Base-by-base conservation (phyloP, 2,888 invertebrate species). In the Drosophila recens region DNA sequence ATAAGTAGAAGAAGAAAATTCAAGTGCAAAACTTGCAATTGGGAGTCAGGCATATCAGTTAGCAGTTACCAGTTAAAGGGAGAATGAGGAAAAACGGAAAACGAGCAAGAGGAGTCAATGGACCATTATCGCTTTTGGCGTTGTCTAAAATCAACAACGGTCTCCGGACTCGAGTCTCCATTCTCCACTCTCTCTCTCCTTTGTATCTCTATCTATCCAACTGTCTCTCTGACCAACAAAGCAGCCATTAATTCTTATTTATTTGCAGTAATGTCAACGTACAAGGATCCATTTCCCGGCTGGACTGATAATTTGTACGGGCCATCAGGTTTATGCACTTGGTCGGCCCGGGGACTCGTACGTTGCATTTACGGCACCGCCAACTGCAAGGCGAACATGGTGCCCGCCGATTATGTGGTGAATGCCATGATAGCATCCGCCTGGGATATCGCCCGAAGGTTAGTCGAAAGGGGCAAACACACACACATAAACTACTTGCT, bases 241-340 rank as follows among this genome's bases (percentile, higher is more conserved):
- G 74, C 74, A 79, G 67, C 86, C 90, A 90, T 90, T 90, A 90
- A 90, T 90, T 90, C 89, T 90, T 86, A 90, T 90, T 90, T 90
- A 90, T 85, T 90, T 86, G 69, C 84, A 93, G 93, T 93, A 73
- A 90, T 93, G 85, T 93, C 93, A 84, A 93, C 92, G 71, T 93
- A 93, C 86, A 93, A 92, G 85, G 93, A 93, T 79, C 93, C 93
- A 67, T 84, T 92, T 72, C 93, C 93, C 73, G 93, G 93, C 67
- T 93, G 93, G 92, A 93, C 93, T 69, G 93, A 93, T 90, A 93
- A 93, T 89, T 89, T 93, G 79, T 93, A 93, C 82, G 93, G 93
- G 73, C 93, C 93, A 80, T 92, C 93, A 59, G 93, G 93, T 69
- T 80, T 93, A 68, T 93, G 93, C 87, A 91, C 91, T 77, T 92